Evolutionary conservation across 2,113 vertebrate genomes (phyloP).

Genomic region (Telmatochromis brichardi): DNA sequence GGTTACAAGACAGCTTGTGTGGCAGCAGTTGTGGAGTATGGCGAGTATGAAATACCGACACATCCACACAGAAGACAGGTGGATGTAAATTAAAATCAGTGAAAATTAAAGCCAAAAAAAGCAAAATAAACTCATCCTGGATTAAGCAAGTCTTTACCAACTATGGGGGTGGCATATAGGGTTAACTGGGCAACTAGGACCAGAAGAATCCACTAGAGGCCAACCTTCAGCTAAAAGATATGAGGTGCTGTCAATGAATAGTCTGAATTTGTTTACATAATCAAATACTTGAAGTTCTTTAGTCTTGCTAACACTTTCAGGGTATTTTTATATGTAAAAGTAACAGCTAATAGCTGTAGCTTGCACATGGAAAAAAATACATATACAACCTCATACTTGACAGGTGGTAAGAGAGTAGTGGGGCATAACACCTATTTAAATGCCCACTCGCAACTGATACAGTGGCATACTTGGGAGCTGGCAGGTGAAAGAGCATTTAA

Average conservation of each 20-base stretch:
- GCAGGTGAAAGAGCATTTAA: neutral
- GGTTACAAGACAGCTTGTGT: neutral
- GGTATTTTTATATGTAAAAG: neutral
- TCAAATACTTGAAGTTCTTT: neutral
- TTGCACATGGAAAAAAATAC: neutral
- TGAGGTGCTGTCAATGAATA: neutral
- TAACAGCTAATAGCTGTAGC: neutral
- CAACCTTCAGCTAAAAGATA: neutral
- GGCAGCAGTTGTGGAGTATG: neutral
- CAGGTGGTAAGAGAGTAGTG: neutral
- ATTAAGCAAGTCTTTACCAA: neutral
- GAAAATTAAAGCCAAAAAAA: neutral
- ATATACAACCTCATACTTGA: neutral
- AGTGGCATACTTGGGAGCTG: neutral
- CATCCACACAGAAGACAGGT: neutral
- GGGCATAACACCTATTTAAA: neutral
- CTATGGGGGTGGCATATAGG: neutral
- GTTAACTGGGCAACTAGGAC: neutral
- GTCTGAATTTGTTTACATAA: neutral
- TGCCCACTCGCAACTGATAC: neutral
- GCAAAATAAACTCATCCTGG: neutral
- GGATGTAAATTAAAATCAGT: neutral
- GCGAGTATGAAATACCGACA: accelerated
- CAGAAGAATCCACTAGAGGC: neutral
- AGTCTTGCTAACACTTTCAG: neutral